A percentile compares a stretch with the other conserved stretches of the same genome.
Evolutionary conservation across 2,113 vertebrate species (phyloP).

Genomic region (Crotophaga sulcirostris): DNA sequence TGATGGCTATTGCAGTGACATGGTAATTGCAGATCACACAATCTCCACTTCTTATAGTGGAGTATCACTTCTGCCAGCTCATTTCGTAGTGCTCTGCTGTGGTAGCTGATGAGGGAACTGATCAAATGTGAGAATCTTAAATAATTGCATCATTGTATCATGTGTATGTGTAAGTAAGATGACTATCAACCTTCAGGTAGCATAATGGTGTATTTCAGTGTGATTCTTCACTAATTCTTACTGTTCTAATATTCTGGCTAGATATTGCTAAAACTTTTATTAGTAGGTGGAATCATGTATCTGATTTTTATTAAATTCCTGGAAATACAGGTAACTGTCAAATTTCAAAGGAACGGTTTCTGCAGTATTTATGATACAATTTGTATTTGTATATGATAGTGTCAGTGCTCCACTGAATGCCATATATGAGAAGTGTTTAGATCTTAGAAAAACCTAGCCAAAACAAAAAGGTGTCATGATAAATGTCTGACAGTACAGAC

Average conservation of each 20-base stretch:
- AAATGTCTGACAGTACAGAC: background rate
- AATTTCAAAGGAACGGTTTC: background rate
- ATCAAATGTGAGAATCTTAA: background rate
- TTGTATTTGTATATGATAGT: accelerated
- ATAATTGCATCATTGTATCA: background rate
- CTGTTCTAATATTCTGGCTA: background rate
- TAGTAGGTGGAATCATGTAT: accelerated
- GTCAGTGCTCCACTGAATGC: background rate
- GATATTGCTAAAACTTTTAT: background rate
- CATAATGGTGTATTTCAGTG: background rate
- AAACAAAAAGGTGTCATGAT: background rate
- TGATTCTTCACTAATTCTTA: background rate
- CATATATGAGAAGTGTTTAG: background rate
- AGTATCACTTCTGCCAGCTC: background rate
- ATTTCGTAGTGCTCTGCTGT: background rate
- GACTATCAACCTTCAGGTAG: background rate
- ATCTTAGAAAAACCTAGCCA: background rate
- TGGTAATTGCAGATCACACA: background rate
- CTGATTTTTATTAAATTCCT: background rate
- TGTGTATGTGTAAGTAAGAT: background rate
- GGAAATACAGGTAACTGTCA: background rate
- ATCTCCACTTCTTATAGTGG: background rate
- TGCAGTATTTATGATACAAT: background rate
- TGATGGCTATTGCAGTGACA: background rate
- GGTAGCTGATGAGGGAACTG: background rate